Base-by-base conservation (phyloP, 2,888 invertebrate species). In the Amblyjoppa fuscipennis region DNA sequence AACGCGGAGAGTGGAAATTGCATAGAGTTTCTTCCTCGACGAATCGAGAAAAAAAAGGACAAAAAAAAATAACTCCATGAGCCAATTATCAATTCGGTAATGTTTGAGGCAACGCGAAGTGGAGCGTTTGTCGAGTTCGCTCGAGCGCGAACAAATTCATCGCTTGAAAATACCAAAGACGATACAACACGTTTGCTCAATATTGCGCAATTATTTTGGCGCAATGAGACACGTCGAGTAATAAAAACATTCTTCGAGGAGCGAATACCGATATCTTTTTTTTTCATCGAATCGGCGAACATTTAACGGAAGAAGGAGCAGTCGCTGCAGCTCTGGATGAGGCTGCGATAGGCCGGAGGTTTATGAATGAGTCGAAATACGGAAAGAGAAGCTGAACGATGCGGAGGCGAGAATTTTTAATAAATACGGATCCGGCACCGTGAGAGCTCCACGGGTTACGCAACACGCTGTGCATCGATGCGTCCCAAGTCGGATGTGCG, bases 401-500 rank as follows among this genome's bases (percentile, higher is more conserved):
- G 41, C 49, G 64, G 28, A 25, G 56, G 49, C 56, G 64, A n/a
- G 71, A 31, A 45, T 80, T 45, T 80, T 84, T 71, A 84, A 82
- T 84, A 80, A 83, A 84, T 73, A 76, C 59, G 69, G 77, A 83
- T 76, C 66, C 66, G 71, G 66, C 28, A 41, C 53, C 66, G 59
- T 28, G 38, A 49, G 49, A 45, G 59, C 16, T 38, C 49, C 7
- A 9, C 56, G 51, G 77, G 74, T 87, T 87, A 79, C 86, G 82
- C 82, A 87, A 87, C 28, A 28, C 70, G 85, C 86, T 85, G 90
- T 90, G 91, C 92, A 91, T 90, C 91, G 93, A 90, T 91, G 93
- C 92, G 89, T 93, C 91, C 88, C 88, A 86, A 86, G 91, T 93
- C 93, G 93, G 94, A 94, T 93, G 93, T 93, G 90, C 91, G 93